These are phyloP conservation scores for Eledone cirrhosa DNA, from an alignment of 2,888 invertebrate genomes.

Conservation along the genomic window DNA sequence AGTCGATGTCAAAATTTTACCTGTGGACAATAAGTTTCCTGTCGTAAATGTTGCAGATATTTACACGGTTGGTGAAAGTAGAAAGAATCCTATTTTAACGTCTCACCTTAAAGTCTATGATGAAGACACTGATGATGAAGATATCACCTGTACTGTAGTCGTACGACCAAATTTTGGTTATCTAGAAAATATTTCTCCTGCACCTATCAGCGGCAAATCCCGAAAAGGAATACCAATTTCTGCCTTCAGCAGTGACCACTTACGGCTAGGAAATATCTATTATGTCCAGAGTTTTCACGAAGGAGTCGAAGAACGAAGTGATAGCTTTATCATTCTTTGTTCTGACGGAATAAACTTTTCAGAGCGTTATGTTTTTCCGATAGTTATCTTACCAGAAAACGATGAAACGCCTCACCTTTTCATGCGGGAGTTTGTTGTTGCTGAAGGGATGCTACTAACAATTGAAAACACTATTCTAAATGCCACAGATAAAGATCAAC, in stretches of 20 bases:
- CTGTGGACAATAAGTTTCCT: conserved; percentile 62
- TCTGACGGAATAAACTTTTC: conserved; percentile 64
- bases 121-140: conserved; percentile 57
- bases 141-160: conserved; percentile 60
- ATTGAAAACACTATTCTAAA: conserved; percentile 64
- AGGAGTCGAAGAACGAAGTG: conserved; percentile 62
- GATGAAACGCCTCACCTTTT: conserved; percentile 65
- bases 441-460: conserved; percentile 64
- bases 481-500: conserved; percentile 62
- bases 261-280: conserved; percentile 55
- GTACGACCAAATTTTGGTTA: conserved; percentile 63
- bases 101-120: conserved; percentile 59
- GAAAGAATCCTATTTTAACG: conserved; percentile 53
- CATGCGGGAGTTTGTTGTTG: conserved; percentile 63
- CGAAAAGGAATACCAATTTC: conserved; percentile 59
- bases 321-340: conserved; percentile 60
- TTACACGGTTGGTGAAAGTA: conserved; percentile 60
- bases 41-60: conserved; percentile 48
- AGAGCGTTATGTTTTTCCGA: conserved; percentile 48
- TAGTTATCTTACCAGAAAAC: conserved; percentile 62
- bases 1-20: conserved; percentile 56
- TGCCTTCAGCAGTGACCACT: conserved; percentile 60
- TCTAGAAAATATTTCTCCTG: conserved; percentile 63
- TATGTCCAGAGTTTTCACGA: conserved; percentile 67
- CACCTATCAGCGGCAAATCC: conserved; percentile 61